phyloP scores from a whole-genome alignment of 2,113 vertebrate genomes.

The Malurus melanocephalus region DNA sequence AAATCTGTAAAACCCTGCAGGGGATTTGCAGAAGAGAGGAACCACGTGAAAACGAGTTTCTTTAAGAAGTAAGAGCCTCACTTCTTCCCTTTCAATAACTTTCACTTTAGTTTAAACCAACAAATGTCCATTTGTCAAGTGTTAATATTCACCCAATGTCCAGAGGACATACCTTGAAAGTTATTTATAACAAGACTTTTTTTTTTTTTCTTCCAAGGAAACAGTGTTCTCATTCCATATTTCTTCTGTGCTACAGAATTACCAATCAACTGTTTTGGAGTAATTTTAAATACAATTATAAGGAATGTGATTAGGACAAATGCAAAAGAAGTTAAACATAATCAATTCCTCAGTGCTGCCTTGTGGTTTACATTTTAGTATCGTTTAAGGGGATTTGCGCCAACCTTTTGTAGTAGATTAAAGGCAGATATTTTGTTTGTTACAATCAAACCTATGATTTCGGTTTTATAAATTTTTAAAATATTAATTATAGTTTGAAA shows the following conservation, averaged over 20 bases:
- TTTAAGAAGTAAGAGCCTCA: neutral
- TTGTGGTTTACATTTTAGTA: constrained; percentile 62
- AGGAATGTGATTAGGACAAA: constrained; percentile 57
- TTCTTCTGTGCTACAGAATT: constrained; percentile 44
- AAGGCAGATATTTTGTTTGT: constrained; percentile 83
- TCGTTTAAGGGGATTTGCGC: constrained; percentile 58
- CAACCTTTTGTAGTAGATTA: constrained; percentile 74
- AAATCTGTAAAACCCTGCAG: neutral
- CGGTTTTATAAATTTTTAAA: constrained; percentile 84
- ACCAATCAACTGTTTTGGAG: constrained; percentile 55
- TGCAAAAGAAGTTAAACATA: constrained; percentile 63
- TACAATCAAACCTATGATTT: constrained; percentile 83
- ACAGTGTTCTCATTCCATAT: constrained; percentile 52
- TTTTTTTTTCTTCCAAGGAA: constrained; percentile 2
- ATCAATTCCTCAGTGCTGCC: constrained; percentile 5
- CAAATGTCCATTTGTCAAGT: constrained; percentile 50
- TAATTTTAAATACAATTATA: constrained; percentile 68
- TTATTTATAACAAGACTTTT: constrained; percentile 48
- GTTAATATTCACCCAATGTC: constrained; percentile 64
- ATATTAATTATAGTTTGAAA: constrained; percentile 81
- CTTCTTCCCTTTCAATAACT: constrained; percentile 33
- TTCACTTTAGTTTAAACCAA: constrained; percentile 42
- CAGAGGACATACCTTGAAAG: constrained; percentile 69
- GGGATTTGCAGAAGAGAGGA: neutral
- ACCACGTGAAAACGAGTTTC: neutral